Evolutionary conservation across 2,113 vertebrate genomes (phyloP).

Genomic region (Zosterops pallidus): DNA sequence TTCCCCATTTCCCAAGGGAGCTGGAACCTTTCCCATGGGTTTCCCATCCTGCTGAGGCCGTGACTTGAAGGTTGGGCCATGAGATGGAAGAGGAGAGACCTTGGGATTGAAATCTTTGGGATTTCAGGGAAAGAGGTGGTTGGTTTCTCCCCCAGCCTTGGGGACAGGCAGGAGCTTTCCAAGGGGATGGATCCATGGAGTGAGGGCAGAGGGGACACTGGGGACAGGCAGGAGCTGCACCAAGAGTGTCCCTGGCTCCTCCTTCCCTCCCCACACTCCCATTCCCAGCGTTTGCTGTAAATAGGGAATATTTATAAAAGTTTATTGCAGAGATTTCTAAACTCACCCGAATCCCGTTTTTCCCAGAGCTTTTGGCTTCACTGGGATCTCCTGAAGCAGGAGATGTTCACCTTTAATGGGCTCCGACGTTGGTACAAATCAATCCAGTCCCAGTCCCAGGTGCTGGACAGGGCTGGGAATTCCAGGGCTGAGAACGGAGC

Average conservation of each 20-base stretch:
- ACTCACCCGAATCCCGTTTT: neutral
- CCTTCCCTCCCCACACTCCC: neutral
- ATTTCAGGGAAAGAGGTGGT: neutral
- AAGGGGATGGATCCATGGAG: neutral
- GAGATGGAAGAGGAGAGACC: neutral
- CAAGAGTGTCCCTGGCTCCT: neutral
- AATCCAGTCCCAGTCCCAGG: neutral
- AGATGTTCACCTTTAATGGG: neutral
- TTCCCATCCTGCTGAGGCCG: rapidly evolving
- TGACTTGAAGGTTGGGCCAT: rapidly evolving
- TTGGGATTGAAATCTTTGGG: neutral
- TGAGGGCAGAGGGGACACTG: neutral
- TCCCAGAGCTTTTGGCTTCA: neutral
- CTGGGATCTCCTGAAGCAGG: neutral
- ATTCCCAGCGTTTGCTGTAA: neutral
- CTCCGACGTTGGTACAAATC: neutral
- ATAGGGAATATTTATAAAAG: neutral
- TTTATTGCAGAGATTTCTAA: neutral
- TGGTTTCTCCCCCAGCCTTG: neutral
- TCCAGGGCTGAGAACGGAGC: neutral
- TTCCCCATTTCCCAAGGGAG: neutral
- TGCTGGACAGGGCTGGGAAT: neutral
- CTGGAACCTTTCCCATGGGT: neutral
- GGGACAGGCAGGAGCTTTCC: neutral
- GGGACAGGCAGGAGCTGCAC: neutral